Percentiles rank a stretch among this genome's conserved stretches.
These are phyloP conservation scores for Trissonchulus latispiculum DNA, from an alignment of 2,888 invertebrate genomes.

Conservation along the genomic window DNA sequence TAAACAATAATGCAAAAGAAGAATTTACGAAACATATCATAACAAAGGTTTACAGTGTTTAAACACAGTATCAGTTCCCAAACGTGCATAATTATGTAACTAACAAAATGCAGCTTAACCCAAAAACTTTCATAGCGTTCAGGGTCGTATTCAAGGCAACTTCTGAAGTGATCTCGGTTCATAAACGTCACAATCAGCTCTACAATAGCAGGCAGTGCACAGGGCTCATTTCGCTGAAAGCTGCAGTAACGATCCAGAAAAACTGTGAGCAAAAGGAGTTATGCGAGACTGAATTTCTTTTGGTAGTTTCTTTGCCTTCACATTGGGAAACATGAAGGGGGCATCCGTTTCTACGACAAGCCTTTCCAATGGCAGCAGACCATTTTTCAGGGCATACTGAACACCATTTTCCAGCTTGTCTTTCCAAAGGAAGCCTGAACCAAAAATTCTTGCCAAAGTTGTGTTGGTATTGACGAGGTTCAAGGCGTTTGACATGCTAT, in stretches of 20 bases:
- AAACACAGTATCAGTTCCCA: too few species aligned
- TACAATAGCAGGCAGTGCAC: constrained; percentile 78
- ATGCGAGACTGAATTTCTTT: constrained; percentile 68
- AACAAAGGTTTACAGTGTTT: too few species aligned
- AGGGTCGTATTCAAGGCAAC: constrained; percentile 79
- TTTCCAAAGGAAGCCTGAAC: constrained; percentile 69
- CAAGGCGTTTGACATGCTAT: too few species aligned
- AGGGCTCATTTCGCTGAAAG: constrained; percentile 90
- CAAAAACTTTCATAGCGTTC: constrained; percentile 75
- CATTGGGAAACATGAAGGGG: constrained; percentile 91
- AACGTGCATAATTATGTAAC: too few species aligned
- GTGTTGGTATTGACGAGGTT: too few species aligned
- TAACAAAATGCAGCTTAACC: too few species aligned
- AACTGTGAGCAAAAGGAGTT: constrained; percentile 28
- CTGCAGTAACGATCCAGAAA: constrained; percentile 66
- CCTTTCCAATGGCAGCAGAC: constrained; percentile 68
- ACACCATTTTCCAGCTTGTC: constrained; percentile 85
- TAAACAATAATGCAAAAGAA: too few species aligned
- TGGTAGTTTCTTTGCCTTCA: constrained; percentile 79
- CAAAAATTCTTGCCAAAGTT: too few species aligned
- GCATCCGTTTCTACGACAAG: constrained; percentile 83
- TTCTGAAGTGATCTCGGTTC: constrained; percentile 71
- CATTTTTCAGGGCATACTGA: constrained; percentile 66
- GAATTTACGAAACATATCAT: too few species aligned
- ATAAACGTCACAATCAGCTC: constrained; percentile 89